phyloP scores from a whole-genome alignment of 2,113 vertebrate genomes.

The Formicarius rufipectus region DNA sequence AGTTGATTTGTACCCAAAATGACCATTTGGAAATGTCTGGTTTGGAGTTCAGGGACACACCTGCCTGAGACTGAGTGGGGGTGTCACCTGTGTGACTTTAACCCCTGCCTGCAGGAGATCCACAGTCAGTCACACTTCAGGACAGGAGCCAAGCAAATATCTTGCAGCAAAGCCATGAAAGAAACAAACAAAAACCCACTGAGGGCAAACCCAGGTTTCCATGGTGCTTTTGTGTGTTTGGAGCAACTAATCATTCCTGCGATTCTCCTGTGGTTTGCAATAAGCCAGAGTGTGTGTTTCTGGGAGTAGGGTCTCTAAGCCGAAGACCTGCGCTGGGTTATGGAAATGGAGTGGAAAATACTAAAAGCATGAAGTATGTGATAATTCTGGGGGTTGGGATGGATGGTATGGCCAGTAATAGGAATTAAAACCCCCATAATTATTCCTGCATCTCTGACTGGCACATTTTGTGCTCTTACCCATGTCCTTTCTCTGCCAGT shows the following conservation, averaged over 20 bases:
- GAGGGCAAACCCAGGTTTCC: rapidly evolving
- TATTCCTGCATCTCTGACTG: neutral
- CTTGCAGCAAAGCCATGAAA: neutral
- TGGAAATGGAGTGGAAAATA: neutral
- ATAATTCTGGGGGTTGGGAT: neutral
- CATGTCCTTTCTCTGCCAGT: neutral
- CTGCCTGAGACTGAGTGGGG: too few relatives aligned
- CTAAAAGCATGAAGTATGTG: neutral
- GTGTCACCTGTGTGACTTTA: neutral
- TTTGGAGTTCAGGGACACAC: neutral
- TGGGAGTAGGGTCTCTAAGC: neutral
- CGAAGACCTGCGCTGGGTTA: neutral
- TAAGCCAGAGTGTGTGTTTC: neutral
- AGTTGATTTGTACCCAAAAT: neutral
- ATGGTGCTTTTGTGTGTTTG: neutral
- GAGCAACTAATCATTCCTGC: neutral
- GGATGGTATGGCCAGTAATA: neutral
- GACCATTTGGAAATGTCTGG: neutral
- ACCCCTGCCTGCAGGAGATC: neutral
- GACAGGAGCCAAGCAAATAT: neutral
- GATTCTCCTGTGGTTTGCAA: neutral
- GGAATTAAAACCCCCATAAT: neutral
- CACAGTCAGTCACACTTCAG: neutral
- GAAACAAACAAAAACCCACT: neutral
- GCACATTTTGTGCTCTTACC: neutral